Evolutionary conservation across 2,888 invertebrate genomes (phyloP).

Genomic region (Galerucella nymphaeae): DNA sequence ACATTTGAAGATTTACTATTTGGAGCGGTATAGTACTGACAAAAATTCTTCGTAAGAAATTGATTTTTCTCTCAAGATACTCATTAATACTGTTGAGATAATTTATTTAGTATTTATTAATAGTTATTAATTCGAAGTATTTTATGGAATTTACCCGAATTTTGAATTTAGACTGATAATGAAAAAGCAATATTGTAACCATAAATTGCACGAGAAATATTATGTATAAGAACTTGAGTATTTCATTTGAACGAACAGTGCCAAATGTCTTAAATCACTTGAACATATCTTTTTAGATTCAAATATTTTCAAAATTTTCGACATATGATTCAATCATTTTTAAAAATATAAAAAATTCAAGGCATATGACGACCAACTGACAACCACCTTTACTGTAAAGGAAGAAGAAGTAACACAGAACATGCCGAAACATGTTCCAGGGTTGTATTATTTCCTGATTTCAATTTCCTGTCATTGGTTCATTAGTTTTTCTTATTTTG

Average conservation of each 20-base stretch:
- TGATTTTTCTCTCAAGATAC: slow-evolving; percentile 57
- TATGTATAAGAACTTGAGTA: slow-evolving; percentile 47
- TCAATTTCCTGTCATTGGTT: too few relatives aligned
- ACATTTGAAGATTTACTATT: slow-evolving; percentile 42
- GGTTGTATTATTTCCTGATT: too few relatives aligned
- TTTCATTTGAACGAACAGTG: slow-evolving; percentile 33
- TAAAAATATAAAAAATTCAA: too few relatives aligned
- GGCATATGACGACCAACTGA: too few relatives aligned
- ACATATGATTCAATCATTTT: too few relatives aligned
- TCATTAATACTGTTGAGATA: slow-evolving; percentile 55
- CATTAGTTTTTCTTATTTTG: too few relatives aligned
- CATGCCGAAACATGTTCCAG: too few relatives aligned
- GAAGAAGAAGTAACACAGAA: too few relatives aligned
- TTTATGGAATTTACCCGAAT: slow-evolving; percentile 60
- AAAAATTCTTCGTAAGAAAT: slow-evolving; percentile 44
- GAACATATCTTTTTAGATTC: not conserved
- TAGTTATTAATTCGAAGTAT: slow-evolving; percentile 52
- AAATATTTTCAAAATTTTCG: not conserved
- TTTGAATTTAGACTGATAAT: slow-evolving; percentile 63
- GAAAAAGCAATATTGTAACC: slow-evolving; percentile 61
- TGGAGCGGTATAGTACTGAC: slow-evolving; percentile 49
- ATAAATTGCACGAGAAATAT: slow-evolving; percentile 49
- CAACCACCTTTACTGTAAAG: too few relatives aligned
- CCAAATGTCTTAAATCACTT: not conserved
- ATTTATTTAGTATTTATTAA: slow-evolving; percentile 54